Evolutionary conservation across 2,888 invertebrate species (phyloP).

Genomic region (Andrena bicolor): DNA sequence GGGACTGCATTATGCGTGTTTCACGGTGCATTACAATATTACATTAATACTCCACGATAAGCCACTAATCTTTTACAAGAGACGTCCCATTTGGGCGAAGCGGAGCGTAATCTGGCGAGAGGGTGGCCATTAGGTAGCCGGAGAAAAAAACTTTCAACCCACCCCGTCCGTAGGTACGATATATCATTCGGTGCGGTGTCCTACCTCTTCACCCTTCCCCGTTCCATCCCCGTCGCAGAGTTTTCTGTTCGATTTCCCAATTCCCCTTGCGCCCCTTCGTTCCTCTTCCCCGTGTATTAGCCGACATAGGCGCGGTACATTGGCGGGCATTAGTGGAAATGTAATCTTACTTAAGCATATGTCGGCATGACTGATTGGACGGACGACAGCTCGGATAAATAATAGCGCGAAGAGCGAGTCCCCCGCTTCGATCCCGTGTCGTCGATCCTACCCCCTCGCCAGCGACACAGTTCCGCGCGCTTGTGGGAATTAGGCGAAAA

Average conservation of each 20-base stretch:
- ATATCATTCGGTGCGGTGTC: slow-evolving; percentile 76
- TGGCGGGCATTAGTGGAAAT: slow-evolving; percentile 81
- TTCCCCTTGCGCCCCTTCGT: slow-evolving; percentile 23
- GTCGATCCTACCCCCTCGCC: slow-evolving; percentile 39
- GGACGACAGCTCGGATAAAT: slow-evolving; percentile 81
- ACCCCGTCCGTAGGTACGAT: slow-evolving; percentile 69
- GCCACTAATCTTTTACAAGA: slow-evolving; percentile 82
- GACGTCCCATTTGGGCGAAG: slow-evolving; percentile 77
- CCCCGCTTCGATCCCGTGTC: slow-evolving; percentile 55
- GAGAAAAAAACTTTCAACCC: slow-evolving; percentile 70
- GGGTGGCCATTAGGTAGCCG: slow-evolving; percentile 79
- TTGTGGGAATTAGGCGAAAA: slow-evolving; percentile 76
- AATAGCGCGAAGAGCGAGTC: slow-evolving; percentile 72
- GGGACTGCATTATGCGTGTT: slow-evolving; percentile 69
- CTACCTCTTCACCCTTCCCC: slow-evolving; percentile 54
- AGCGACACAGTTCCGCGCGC: slow-evolving; percentile 45
- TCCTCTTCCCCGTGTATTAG: slow-evolving; percentile 56
- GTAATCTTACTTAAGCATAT: slow-evolving; percentile 85
- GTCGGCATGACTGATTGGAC: slow-evolving; percentile 83
- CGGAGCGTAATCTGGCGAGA: slow-evolving; percentile 81
- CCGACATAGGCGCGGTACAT: slow-evolving; percentile 56
- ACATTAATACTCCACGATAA: slow-evolving; percentile 80
- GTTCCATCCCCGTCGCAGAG: slow-evolving; percentile 19
- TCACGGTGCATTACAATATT: slow-evolving; percentile 76
- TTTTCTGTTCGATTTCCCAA: slow-evolving; percentile 61